Evolutionary conservation across 2,113 vertebrate species (phyloP).

Genomic region (Nerophis ophidion): DNA sequence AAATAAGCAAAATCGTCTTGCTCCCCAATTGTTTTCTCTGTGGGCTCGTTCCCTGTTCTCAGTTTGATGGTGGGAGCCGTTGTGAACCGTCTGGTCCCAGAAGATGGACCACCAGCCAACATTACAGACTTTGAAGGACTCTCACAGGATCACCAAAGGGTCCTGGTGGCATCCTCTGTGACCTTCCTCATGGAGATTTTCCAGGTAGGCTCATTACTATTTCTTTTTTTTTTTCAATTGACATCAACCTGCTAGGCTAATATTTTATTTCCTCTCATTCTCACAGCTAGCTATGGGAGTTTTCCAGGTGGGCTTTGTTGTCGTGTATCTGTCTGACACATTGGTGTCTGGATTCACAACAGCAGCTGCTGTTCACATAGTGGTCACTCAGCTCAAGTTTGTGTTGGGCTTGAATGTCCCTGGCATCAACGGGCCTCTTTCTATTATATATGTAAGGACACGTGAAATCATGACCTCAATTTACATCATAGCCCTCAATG

Average conservation of each 20-base stretch:
- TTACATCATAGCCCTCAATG: no score
- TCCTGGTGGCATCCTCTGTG: constrained; percentile 80
- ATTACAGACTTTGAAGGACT: constrained; percentile 55
- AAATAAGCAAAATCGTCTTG: neutral
- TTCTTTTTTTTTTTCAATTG: neutral
- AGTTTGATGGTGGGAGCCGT: constrained; percentile 86
- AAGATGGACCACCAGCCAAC: constrained; percentile 12
- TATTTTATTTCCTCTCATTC: neutral
- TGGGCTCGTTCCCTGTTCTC: constrained; percentile 87
- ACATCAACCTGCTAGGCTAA: neutral
- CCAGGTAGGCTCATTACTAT: constrained; percentile 30
- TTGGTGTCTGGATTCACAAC: constrained; percentile 92
- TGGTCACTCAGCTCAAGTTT: constrained; percentile 95
- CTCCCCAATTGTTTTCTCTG: neutral
- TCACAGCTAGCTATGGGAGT: constrained; percentile 81
- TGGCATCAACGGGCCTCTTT: constrained; percentile 72
- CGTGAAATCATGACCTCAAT: no score
- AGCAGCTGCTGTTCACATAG: constrained; percentile 87
- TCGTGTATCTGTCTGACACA: constrained; percentile 90
- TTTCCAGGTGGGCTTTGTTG: constrained; percentile 86
- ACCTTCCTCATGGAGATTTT: constrained; percentile 80
- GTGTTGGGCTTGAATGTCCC: constrained; percentile 80
- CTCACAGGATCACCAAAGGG: constrained; percentile 59
- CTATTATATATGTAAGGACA: constrained; percentile 82
- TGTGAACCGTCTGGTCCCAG: constrained; percentile 66